Evolutionary conservation across 2,113 vertebrate genomes (phyloP).

Genomic region (Herpetotheres cachinnans): DNA sequence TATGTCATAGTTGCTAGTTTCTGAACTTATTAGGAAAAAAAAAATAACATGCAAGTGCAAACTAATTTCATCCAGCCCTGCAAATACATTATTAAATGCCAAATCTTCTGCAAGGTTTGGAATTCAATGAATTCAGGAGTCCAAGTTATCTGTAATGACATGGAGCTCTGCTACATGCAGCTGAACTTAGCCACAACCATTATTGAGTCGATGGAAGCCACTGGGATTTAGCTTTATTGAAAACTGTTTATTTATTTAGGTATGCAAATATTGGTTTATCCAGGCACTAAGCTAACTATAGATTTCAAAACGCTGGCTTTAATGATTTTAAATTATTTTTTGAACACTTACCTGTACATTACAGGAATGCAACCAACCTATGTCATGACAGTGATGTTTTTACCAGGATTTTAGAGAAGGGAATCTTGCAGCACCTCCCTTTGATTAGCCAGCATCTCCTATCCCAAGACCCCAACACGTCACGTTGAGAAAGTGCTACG

Average conservation of each 20-base stretch:
- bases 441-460: neutral
- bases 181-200: neutral
- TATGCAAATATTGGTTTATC: neutral
- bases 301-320: neutral
- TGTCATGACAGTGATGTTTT: neutral
- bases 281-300: neutral
- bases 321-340: neutral
- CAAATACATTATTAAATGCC: neutral
- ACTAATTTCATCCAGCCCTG: neutral
- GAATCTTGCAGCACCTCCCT: neutral
- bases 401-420: neutral
- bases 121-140: constrained; percentile 16
- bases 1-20: neutral
- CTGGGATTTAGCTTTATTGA: neutral
- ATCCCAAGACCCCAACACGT: neutral
- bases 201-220: neutral
- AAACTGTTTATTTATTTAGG: neutral
- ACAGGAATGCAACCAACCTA: neutral
- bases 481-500: neutral
- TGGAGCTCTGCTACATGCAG: neutral
- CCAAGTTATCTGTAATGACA: neutral
- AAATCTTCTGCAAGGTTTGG: neutral
- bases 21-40: neutral
- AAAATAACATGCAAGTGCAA: neutral
- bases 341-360: neutral